A percentile compares a stretch with the other conserved stretches of the same genome.
phyloP scores from a whole-genome alignment of 2,888 invertebrate genomes.

The Phyto melanocephala region DNA sequence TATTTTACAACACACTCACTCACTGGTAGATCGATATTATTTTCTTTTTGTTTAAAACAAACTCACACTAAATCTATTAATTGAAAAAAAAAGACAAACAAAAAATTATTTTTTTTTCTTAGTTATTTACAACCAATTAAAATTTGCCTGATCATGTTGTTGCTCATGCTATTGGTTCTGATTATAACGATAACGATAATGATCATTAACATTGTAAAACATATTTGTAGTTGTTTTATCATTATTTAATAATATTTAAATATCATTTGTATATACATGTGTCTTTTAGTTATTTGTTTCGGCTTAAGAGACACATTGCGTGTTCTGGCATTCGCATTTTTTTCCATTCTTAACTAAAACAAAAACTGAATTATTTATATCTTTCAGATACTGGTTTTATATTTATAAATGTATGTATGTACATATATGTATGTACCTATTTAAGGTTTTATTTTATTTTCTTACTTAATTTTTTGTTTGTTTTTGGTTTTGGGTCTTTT shows the following conservation, averaged over 20 bases:
- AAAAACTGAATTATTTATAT: background rate
- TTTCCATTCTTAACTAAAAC: constrained; percentile 8
- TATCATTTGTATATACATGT: constrained; percentile 4
- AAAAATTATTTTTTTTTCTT: background rate
- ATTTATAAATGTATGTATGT: no score
- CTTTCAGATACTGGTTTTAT: constrained; percentile 27
- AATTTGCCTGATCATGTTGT: constrained; percentile 33
- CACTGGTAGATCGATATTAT: background rate
- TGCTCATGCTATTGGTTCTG: background rate
- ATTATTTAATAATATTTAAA: background rate
- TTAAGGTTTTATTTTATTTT: background rate
- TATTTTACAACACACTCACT: background rate
- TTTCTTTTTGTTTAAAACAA: background rate
- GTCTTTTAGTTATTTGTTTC: background rate
- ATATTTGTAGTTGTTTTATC: background rate
- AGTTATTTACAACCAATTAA: constrained; percentile 45
- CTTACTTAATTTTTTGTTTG: background rate
- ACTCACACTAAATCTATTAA: background rate
- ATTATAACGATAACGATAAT: constrained; percentile 11
- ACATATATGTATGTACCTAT: background rate
- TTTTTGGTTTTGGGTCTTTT: background rate
- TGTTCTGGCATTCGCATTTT: constrained; percentile 37
- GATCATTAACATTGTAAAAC: background rate
- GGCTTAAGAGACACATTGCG: constrained; percentile 16
- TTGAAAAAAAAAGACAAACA: background rate